Conservation (phyloP, 2,797 vertebrate genomes). For the Pangasius sanitwongsei region DNA sequence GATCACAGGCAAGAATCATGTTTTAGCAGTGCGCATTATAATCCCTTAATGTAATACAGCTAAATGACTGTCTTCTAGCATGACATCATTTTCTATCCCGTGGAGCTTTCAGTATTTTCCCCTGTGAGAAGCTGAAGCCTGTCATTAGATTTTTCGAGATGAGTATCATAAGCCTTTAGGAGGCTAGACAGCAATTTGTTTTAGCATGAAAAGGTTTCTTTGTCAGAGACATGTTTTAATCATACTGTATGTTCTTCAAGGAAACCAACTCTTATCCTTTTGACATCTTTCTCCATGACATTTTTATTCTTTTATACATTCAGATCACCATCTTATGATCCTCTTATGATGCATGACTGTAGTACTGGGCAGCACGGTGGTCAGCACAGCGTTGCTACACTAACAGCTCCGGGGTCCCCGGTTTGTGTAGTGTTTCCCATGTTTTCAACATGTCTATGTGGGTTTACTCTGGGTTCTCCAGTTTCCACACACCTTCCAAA, state of each 20-base stretch:
- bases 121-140: not conserved
- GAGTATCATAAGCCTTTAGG: not conserved
- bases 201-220: not conserved
- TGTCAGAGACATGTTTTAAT: not conserved
- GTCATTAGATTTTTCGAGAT: not conserved
- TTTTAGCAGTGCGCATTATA: not conserved
- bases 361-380: not conserved
- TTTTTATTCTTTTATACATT: not conserved
- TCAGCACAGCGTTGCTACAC: not conserved
- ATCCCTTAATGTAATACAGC: not conserved
- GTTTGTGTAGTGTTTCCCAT: not conserved
- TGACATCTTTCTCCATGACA: not conserved
- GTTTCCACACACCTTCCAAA: not conserved
- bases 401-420: not conserved
- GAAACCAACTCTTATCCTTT: not conserved
- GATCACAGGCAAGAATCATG: not conserved
- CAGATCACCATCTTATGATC: not conserved
- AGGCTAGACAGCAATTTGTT: not conserved
- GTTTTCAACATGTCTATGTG: not conserved
- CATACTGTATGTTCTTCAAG: not conserved
- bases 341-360: not conserved
- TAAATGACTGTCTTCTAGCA: not conserved
- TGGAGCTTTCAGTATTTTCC: not conserved
- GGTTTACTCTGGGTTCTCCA: not conserved
- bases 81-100: not conserved